Conservation (phyloP, 2,797 vertebrate genomes). For the Catamblyrhynchus diadema region DNA sequence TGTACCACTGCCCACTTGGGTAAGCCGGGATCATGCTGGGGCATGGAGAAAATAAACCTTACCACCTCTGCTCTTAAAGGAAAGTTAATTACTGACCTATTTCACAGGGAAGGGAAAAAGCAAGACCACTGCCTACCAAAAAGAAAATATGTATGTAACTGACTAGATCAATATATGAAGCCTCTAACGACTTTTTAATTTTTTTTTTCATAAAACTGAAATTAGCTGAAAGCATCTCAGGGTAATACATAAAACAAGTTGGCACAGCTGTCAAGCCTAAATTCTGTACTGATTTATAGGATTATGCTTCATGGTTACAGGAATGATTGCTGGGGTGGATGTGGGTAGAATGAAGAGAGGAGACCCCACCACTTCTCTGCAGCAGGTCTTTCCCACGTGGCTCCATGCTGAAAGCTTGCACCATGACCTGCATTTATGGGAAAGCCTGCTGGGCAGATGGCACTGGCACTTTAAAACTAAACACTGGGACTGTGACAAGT, state of each 20-base stretch:
- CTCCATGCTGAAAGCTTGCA: background rate
- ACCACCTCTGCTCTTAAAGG: background rate
- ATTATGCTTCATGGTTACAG: background rate
- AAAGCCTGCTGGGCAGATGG: background rate
- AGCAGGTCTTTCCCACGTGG: background rate
- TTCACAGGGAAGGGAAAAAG: background rate
- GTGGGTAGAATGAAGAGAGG: background rate
- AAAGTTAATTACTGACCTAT: background rate
- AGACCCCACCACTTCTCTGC: background rate
- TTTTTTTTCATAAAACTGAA: slow-evolving; percentile 25
- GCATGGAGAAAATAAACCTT: background rate
- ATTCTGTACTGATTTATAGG: background rate
- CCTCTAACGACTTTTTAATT: background rate
- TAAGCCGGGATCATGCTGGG: background rate
- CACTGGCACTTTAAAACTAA: background rate
- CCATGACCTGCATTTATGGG: background rate
- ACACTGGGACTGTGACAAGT: background rate
- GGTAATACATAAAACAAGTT: slow-evolving; percentile 4
- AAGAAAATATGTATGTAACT: background rate
- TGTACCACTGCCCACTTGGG: background rate
- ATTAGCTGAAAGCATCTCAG: slow-evolving; percentile 28
- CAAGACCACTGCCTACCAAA: background rate
- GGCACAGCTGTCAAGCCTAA: background rate
- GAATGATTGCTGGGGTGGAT: background rate
- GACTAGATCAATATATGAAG: background rate